phyloP scores from a whole-genome alignment of 2,113 vertebrate species.

The Chaetodon auriga region DNA sequence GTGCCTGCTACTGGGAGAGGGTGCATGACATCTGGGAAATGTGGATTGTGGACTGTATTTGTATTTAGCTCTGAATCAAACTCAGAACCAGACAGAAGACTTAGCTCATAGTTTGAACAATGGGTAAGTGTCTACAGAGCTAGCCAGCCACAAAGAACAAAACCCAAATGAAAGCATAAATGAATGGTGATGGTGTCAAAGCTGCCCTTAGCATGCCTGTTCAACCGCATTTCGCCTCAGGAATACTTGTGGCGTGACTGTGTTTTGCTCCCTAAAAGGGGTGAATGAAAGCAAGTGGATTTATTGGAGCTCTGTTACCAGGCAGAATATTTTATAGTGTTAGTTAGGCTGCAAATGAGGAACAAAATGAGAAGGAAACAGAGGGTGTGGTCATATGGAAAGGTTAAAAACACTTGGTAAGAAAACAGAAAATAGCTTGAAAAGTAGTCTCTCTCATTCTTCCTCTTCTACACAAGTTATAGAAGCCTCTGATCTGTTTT shows the following conservation, averaged over 20 bases:
- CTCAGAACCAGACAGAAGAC: conserved; percentile 13
- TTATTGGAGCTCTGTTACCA: background rate
- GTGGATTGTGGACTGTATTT: conserved; percentile 29
- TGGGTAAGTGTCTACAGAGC: conserved; percentile 9
- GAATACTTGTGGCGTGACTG: conserved; percentile 31
- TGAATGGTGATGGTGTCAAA: background rate
- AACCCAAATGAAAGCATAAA: conserved; percentile 12
- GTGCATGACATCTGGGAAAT: background rate
- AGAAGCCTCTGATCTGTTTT: background rate
- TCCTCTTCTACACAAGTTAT: background rate
- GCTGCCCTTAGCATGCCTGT: background rate
- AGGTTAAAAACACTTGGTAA: background rate
- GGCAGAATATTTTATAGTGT: background rate
- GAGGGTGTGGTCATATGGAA: background rate
- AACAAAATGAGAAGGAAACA: conserved; percentile 10
- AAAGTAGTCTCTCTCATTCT: background rate
- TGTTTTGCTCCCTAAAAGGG: conserved; percentile 26
- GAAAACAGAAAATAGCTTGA: background rate
- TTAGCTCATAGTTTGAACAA: conserved; percentile 22
- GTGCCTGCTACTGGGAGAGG: conserved; percentile 44
- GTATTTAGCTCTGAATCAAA: conserved; percentile 23
- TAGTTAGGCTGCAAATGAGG: background rate
- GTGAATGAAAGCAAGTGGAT: background rate
- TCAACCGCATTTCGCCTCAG: background rate
- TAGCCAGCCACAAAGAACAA: background rate